Evolutionary conservation across 2,888 invertebrate genomes (phyloP).

Genomic region (Hydrotaea diabolus): DNA sequence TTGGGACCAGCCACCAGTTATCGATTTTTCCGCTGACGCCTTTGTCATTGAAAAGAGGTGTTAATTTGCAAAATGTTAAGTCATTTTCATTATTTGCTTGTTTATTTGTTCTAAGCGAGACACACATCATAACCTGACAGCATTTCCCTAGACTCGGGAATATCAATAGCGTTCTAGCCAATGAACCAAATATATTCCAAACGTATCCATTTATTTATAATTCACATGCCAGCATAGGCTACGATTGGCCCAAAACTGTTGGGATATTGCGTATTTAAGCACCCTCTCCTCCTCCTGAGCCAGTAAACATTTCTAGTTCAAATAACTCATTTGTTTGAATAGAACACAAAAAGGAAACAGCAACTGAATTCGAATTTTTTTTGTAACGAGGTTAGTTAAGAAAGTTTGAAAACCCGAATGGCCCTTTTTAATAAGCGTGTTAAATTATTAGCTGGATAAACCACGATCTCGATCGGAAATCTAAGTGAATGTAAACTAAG

Average conservation of each 20-base stretch:
- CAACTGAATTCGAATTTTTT: not conserved
- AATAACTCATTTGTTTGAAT: conserved; percentile 32
- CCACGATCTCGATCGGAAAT: too few relatives aligned
- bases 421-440: too few relatives aligned
- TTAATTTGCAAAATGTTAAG: conserved; percentile 62
- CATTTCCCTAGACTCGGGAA: not conserved
- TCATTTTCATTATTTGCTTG: conserved; percentile 32
- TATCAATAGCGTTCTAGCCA: conserved; percentile 1
- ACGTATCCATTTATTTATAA: not conserved
- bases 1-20: not conserved
- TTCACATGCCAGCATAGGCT: not conserved
- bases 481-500: too few relatives aligned
- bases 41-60: conserved; percentile 34
- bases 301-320: conserved; percentile 23
- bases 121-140: not conserved
- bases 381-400: too few relatives aligned
- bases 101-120: not conserved
- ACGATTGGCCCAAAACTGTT: not conserved
- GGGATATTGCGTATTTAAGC: too few relatives aligned
- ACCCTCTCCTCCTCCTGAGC: not conserved
- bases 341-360: conserved; percentile 3
- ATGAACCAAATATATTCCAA: not conserved
- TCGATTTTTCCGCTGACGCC: conserved; percentile 3
- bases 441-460: too few relatives aligned
- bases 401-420: too few relatives aligned